Base-by-base conservation (phyloP, 2,797 vertebrate genomes). In the Rhabdophis nuchalis region DNA sequence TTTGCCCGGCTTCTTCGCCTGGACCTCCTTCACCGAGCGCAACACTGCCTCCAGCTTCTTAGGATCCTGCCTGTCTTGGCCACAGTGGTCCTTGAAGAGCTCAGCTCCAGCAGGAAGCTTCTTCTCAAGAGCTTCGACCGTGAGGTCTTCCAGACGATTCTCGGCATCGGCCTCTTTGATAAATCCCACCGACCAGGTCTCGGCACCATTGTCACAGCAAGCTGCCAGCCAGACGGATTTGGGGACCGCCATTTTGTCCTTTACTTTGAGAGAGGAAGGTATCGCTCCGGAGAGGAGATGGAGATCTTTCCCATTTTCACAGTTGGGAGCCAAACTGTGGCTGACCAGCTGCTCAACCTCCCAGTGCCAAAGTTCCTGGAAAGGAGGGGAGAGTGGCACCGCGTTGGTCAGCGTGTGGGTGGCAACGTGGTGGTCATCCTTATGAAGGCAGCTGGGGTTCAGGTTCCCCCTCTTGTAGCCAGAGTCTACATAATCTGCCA, bases 171-270 rank as follows among this genome's bases (percentile, higher is more conserved):
- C 60, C 32, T 93, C 95, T 91, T 97, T 97, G 88, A 97, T 93
- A n/a, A 98, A 95, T 57, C 96, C 97, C 94, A 98, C 91, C 60
- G 98, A 97, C 98, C 98, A 98, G 53, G 97, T 94, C 9, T 95
- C 92, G 0, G 96, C 94, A 58, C 85, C 56, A 10, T 97, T 96
- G 7, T 97, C 97, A 18, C 98, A 98, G 41, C 97, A 98, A 60
- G 97, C 98, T 2, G 98, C 98, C 89, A 98, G 94, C 98, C 98
- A 98, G 6, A 98, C 94, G 7, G 85, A 95, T 58, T 97, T 96
- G 4, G 98, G 98, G 57, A 98, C 23, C 0, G 96, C 57, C 77
- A 98, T 94, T 89, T 93, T 97, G 96, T 94, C 95, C 29, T 96
- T 97, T 2, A 97, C 87, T 86, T 0, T 95, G 89, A 88, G 36